Evolutionary conservation across 2,888 invertebrate genomes (phyloP), one percentile per base, ranked within the genome.

Genomic region (Nemotelus pantherinus): DNA sequence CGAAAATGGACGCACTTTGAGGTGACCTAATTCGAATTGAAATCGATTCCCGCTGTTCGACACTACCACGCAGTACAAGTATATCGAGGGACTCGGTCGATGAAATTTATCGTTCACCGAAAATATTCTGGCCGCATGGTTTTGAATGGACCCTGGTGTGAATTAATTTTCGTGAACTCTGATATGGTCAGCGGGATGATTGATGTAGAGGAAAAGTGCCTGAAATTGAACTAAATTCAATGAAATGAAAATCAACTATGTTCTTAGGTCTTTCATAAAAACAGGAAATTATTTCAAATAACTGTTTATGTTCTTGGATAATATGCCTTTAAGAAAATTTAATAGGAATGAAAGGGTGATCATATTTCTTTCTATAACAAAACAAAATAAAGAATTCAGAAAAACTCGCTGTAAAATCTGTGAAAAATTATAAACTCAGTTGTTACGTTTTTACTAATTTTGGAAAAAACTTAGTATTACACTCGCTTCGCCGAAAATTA

Each of bases 21-120:
- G 10, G 47, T 74, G 74, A 74, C 74, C 74, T 63, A 74, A 74
- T 74, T 74, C 48, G 45, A 41, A 55, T 39, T 53, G 63, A 60
- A 39, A 47, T 47, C 60, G 63, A 39, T 48, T 60, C 74, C 60
- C 41, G 74, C 74, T 74, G 74, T 74, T 68, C 9, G 2, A n/a
- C 25, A 5, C 50, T 39, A 25, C 10, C 44, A 65, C 10, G 47
- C 39, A 25, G 25, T 25, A 25, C 25, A 25, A 25, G 50, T 68
- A 50, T 60, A 41, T 70, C 3, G 41, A 70, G 44, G n/a, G 10
- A 6, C 43, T 43, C 41, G 41, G 3, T 47, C 48, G 47, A 5
- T 10, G 60, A 74, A 74, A 74, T 74, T 74, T 60, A 74, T 74
- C 10, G 39, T 41, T 41, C 39, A 39, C 47, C 45, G 60, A 48